Conservation (phyloP, 2,797 vertebrate species). For the Artibeus lituratus region DNA sequence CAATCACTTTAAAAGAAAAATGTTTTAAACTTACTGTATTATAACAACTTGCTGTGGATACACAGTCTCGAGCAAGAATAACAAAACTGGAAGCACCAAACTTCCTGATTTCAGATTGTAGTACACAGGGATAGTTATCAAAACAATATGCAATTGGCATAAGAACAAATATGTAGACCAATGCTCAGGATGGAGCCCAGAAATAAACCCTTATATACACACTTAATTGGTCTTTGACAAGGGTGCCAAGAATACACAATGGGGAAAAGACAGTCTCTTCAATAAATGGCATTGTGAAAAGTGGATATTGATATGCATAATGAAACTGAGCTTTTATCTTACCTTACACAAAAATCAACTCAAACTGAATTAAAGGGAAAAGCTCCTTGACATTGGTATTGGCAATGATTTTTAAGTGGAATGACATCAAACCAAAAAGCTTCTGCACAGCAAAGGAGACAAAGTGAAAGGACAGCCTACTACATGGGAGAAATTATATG, state of each 20-base stretch:
- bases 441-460: not conserved
- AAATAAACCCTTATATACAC: not conserved
- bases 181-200: not conserved
- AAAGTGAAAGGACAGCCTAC: not conserved
- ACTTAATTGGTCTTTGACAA: not conserved
- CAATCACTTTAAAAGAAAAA: not conserved
- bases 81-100: not conserved
- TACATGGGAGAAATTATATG: not conserved
- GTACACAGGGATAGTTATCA: not conserved
- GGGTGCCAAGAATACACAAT: not conserved
- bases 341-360: not conserved
- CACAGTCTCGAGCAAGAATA: not conserved
- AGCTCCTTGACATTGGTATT: not conserved
- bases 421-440: not conserved
- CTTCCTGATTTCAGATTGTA: not conserved
- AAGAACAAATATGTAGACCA: not conserved
- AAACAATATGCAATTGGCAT: not conserved
- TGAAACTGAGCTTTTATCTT: not conserved
- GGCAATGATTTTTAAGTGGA: not conserved
- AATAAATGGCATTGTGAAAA: not conserved
- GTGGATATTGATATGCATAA: not conserved
- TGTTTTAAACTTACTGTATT: not conserved
- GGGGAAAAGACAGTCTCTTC: not conserved
- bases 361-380: not conserved
- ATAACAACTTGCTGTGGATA: not conserved